Evolutionary conservation across 2,888 invertebrate species (phyloP).

Genomic region (Drosophila emarginata): DNA sequence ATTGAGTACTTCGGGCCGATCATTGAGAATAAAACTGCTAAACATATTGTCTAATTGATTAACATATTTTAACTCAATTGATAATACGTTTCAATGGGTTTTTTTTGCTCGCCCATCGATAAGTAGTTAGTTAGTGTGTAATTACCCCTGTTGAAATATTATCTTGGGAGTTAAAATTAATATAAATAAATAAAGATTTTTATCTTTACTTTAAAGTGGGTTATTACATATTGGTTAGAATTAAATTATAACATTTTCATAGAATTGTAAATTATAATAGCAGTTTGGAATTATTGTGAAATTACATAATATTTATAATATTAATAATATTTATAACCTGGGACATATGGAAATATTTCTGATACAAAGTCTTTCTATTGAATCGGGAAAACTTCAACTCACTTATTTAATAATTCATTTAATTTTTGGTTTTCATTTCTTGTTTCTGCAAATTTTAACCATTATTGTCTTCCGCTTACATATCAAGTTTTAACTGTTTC

Average conservation of each 20-base stretch:
- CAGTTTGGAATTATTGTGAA: not conserved
- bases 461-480: not conserved
- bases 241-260: not conserved
- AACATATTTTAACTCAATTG: not conserved
- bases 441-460: not conserved
- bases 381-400: too few species aligned
- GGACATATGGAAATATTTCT: too few species aligned
- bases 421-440: too few species aligned
- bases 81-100: slow-evolving; percentile 19
- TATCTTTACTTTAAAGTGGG: not conserved
- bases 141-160: not conserved
- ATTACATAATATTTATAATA: not conserved
- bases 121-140: not conserved
- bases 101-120: not conserved
- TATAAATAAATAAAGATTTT: not conserved
- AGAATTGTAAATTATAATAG: not conserved
- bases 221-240: not conserved
- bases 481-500: not conserved
- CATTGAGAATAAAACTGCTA: not conserved
- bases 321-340: too few species aligned
- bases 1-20: slow-evolving; percentile 20
- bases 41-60: slow-evolving; percentile 1
- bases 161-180: not conserved
- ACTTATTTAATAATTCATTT: too few species aligned
- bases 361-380: too few species aligned